phyloP scores from a whole-genome alignment of 2,113 vertebrate genomes.

The Talpa occidentalis region DNA sequence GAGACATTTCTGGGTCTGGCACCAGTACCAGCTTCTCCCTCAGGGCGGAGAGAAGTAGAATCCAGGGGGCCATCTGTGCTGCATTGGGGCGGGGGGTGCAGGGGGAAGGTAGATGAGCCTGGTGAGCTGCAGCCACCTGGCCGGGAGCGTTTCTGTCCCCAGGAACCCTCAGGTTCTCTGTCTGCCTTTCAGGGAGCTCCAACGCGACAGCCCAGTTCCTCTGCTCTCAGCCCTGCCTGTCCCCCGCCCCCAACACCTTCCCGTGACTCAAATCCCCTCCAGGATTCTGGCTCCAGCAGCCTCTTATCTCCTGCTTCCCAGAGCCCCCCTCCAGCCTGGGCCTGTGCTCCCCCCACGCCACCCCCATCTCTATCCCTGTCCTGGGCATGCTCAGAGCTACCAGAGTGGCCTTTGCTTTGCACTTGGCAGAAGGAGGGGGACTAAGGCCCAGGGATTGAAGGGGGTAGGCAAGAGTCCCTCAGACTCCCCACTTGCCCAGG shows the following conservation, averaged over 20 bases:
- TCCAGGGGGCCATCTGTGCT: fast-evolving
- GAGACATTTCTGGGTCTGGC: neutral
- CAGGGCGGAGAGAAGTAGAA: neutral
- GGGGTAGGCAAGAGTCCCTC: too few relatives aligned
- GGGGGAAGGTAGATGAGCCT: fast-evolving
- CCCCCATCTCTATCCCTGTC: neutral
- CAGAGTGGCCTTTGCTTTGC: neutral
- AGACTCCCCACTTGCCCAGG: neutral
- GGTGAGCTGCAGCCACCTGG: neutral
- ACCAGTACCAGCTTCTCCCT: too few relatives aligned
- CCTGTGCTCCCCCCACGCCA: neutral
- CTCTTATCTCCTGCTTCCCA: neutral
- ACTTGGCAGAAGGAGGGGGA: neutral
- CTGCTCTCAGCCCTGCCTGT: too few relatives aligned
- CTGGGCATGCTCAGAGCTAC: neutral
- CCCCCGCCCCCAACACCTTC: neutral
- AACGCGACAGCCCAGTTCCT: too few relatives aligned
- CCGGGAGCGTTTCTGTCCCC: fast-evolving
- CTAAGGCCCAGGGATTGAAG: neutral
- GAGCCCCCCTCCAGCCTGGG: neutral
- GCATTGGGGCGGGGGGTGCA: fast-evolving
- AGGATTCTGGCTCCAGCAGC: neutral
- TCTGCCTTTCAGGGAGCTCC: too few relatives aligned
- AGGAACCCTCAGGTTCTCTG: neutral
- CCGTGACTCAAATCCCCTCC: neutral